phyloP scores from a whole-genome alignment of 2,888 invertebrate genomes.

The Cartodere bifasciata region DNA sequence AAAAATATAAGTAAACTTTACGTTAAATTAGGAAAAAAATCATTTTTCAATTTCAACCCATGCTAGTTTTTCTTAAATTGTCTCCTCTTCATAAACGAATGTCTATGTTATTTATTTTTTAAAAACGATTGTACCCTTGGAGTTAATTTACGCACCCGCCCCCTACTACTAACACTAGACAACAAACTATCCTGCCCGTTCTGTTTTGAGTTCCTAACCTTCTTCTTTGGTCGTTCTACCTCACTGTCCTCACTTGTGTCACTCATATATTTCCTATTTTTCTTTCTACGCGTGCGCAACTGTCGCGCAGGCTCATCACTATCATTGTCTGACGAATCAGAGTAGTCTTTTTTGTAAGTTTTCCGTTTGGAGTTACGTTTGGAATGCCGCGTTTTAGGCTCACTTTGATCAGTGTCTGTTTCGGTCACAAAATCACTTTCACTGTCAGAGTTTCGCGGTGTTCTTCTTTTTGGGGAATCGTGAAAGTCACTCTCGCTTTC shows the following conservation, averaged over 20 bases:
- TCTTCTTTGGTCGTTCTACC: background rate
- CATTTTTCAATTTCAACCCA: too few relatives aligned
- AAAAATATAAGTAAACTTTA: too few relatives aligned
- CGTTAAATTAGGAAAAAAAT: too few relatives aligned
- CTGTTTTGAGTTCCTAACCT: constrained; percentile 8
- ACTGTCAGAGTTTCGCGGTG: background rate
- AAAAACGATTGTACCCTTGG: constrained; percentile 56
- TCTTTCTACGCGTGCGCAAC: too few relatives aligned
- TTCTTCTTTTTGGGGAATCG: constrained; percentile 1
- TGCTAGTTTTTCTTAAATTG: too few relatives aligned
- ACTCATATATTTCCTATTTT: too few relatives aligned
- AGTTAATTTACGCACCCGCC: constrained; percentile 71
- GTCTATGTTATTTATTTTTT: too few relatives aligned
- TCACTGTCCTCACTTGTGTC: background rate
- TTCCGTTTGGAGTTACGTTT: constrained; percentile 40
- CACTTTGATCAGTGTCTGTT: too few relatives aligned
- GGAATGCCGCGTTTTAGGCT: constrained; percentile 18
- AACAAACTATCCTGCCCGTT: constrained; percentile 21
- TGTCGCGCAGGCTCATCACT: constrained; percentile 11
- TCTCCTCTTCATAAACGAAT: too few relatives aligned
- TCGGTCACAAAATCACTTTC: background rate
- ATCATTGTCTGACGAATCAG: constrained; percentile 17
- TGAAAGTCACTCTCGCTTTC: too few relatives aligned
- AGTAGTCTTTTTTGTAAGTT: too few relatives aligned
- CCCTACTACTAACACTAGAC: constrained; percentile 59